These are phyloP conservation scores for Drosophila teissieri DNA, from an alignment of 1,140 invertebrate genomes.

Conservation along the genomic window DNA sequence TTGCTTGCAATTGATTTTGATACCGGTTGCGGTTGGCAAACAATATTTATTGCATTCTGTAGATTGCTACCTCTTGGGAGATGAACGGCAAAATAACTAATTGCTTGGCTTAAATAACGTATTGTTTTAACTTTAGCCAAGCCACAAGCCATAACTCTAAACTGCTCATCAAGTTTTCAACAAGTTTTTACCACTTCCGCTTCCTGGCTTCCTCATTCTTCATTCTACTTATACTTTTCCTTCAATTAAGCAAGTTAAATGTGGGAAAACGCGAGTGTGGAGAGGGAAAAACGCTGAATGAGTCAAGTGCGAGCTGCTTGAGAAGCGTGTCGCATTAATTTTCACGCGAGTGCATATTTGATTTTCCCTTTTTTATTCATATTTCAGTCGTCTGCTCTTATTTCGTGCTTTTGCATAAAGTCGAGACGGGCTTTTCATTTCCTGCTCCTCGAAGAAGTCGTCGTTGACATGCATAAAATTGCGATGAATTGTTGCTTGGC, in stretches of 20 bases:
- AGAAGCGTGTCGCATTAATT: constrained; percentile 65
- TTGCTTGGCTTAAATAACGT: constrained; percentile 28
- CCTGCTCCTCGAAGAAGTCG: background rate
- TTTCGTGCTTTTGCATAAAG: constrained; percentile 49
- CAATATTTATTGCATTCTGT: constrained; percentile 22
- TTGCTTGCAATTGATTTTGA: constrained; percentile 29
- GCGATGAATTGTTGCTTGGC: constrained; percentile 54
- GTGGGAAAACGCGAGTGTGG: background rate
- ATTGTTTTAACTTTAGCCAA: constrained; percentile 23
- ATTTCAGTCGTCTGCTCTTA: constrained; percentile 23
- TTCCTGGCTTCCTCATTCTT: constrained; percentile 31
- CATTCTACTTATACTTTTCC: constrained; percentile 21
- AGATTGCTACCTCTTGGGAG: constrained; percentile 11
- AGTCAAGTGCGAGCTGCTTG: constrained; percentile 44
- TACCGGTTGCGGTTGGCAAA: constrained; percentile 7
- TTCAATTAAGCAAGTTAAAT: constrained; percentile 58
- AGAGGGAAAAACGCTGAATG: background rate
- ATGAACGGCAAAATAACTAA: constrained; percentile 1
- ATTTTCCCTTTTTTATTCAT: constrained; percentile 68
- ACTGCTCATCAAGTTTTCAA: constrained; percentile 43
- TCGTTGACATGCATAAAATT: constrained; percentile 73
- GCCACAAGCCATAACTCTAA: constrained; percentile 9
- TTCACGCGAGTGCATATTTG: constrained; percentile 75
- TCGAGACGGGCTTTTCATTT: background rate
- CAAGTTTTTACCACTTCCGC: constrained; percentile 38